Evolutionary conservation across 2,113 vertebrate genomes (phyloP).

Genomic region (human (Homo sapiens)): DNA sequence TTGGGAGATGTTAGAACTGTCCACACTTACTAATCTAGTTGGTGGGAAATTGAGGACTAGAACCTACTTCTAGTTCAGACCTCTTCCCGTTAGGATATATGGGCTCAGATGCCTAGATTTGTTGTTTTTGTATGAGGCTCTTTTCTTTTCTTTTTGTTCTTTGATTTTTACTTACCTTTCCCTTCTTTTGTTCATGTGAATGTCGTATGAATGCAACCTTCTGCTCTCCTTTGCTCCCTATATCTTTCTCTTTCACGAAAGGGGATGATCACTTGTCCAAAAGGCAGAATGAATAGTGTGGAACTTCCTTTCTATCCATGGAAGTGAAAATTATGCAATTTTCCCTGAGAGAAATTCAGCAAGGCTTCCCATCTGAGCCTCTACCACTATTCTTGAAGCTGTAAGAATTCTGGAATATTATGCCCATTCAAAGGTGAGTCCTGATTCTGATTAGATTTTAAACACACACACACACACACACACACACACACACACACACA

Average conservation of each 20-base stretch:
- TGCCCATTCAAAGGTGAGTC: not conserved
- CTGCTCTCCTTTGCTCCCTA: not conserved
- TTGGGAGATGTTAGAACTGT: too few relatives aligned
- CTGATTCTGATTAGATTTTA: not conserved
- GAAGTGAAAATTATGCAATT: not conserved
- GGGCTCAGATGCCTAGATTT: not conserved
- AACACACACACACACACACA: not conserved
- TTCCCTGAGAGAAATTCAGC: slow-evolving; percentile 27
- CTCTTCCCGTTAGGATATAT: not conserved
- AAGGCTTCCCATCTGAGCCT: not conserved
- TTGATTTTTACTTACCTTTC: slow-evolving; percentile 57
- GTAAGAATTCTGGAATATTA: not conserved
- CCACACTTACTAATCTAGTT: not conserved
- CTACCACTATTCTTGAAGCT: not conserved
- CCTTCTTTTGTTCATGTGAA: not conserved
- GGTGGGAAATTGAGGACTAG: not conserved
- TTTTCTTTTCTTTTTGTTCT: slow-evolving; percentile 3
- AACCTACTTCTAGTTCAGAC: not conserved
- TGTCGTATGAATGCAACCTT: not conserved
- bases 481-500: not conserved
- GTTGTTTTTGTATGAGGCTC: not conserved
- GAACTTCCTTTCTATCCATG: slow-evolving; percentile 61
- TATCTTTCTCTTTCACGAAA: slow-evolving; percentile 70
- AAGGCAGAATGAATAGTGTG: not conserved
- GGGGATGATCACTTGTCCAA: slow-evolving; percentile 63